Evolutionary conservation across 2,888 invertebrate genomes (phyloP), one percentile per base, ranked within the genome.

Genomic region (Drosophila anomalata): DNA sequence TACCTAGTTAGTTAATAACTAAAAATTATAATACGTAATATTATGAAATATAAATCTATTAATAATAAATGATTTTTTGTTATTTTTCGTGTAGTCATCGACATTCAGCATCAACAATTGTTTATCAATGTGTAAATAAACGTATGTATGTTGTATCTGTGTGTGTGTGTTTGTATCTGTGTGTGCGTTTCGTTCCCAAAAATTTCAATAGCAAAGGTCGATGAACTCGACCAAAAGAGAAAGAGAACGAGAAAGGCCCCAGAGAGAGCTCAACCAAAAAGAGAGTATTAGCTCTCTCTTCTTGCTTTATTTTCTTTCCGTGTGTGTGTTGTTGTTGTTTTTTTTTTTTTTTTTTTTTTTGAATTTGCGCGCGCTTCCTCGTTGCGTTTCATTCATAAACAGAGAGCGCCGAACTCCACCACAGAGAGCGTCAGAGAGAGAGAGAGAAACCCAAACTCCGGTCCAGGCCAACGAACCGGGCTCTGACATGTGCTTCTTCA

Each of bases 181-280:
- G 62, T 75, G 61, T 66, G 62, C 53, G 69, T 57, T 70, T 68
- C 68, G 77, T 86, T 70, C 80, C 85, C 85, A 83, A 86, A 85
- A 85, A 87, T 85, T 85, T 85, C 85, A 85, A 85, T 90, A 90
- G 90, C 90, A 90, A 90, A 90, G 90, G 89, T 90, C 89, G 83
- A 87, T 87, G 90, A 90, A 90, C 90, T 90, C 75, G 57, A 29
- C 22, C 41, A 24, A 58, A 39, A 39, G 63, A 33, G 41, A 17
- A 41, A 63, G 63, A 47, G 44, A 26, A 24, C 33, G 51, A 60
- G 55, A 24, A 33, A 42, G 55, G 55, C 20, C n/a, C 26, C 24
- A 3, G 42, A 12, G 29, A 20, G 59, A 60, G 57, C 22, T 3
- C 17, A 11, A 26, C 50, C 26, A 36, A 39, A 39, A 20, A 20